phyloP scores from a whole-genome alignment of 1,140 invertebrate genomes.

The Rhagoletis zephyria region DNA sequence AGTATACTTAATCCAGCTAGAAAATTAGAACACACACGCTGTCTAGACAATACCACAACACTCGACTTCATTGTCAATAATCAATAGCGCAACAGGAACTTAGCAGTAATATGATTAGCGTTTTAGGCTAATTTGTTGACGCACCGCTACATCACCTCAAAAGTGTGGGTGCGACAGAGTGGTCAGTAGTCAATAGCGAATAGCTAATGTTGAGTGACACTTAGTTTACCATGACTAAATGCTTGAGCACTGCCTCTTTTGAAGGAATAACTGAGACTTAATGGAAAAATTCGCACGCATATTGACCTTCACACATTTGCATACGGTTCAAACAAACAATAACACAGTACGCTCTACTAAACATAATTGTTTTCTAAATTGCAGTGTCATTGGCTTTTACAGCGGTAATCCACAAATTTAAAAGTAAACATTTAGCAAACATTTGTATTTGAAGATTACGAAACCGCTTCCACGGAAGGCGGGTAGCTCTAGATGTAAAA shows the following conservation, averaged over 20 bases:
- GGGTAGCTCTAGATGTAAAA: too few species aligned
- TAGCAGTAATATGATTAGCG: neutral
- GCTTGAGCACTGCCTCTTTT: neutral
- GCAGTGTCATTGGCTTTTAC: neutral
- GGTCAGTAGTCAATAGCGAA: too few species aligned
- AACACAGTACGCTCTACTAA: too few species aligned
- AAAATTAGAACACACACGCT: slow-evolving; percentile 5
- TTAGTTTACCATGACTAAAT: slow-evolving; percentile 49
- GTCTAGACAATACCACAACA: neutral
- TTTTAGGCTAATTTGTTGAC: neutral
- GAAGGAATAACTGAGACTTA: neutral
- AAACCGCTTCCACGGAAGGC: too few species aligned
- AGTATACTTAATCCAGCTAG: too few species aligned
- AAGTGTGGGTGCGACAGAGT: neutral
- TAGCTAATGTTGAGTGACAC: neutral
- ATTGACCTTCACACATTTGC: slow-evolving; percentile 70
- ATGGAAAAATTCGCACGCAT: slow-evolving; percentile 64
- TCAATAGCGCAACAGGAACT: neutral
- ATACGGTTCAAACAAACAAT: slow-evolving; percentile 57
- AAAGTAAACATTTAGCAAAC: too few species aligned
- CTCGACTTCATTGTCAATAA: neutral
- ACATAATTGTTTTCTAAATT: neutral
- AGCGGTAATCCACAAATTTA: neutral
- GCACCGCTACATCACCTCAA: neutral
- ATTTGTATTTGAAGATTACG: too few species aligned